These are phyloP conservation scores for Drosophila stalkeri DNA, from an alignment of 2,888 invertebrate genomes.

Conservation along the genomic window DNA sequence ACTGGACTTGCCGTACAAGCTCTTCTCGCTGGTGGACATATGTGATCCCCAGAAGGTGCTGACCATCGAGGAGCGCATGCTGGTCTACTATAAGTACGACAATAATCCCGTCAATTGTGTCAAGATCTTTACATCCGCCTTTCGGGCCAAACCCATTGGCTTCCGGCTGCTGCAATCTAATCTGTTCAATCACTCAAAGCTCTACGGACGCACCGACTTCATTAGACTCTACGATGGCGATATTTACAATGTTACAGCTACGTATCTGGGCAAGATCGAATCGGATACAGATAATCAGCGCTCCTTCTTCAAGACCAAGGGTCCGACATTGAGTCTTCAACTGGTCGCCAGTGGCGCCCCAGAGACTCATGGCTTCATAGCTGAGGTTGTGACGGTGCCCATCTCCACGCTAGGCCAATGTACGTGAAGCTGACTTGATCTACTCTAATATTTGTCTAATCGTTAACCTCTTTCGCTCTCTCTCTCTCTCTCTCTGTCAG, in stretches of 20 bases:
- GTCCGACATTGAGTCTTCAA: conserved; percentile 94
- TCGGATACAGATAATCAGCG: conserved; percentile 90
- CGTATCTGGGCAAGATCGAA: conserved; percentile 90
- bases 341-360: conserved; percentile 98
- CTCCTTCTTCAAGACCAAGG: conserved; percentile 90
- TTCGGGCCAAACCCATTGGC: conserved; percentile 94
- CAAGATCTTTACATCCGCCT: conserved; percentile 96
- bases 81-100: conserved; percentile 98
- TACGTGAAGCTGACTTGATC: conserved; percentile 85
- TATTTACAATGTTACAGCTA: conserved; percentile 93
- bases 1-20: conserved; percentile 93
- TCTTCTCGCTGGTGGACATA: conserved; percentile 97
- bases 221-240: conserved; percentile 96
- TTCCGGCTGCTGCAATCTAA: conserved; percentile 96
- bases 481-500: conserved; percentile 85
- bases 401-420: conserved; percentile 95
- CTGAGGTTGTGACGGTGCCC: conserved; percentile 97
- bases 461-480: conserved; percentile 17
- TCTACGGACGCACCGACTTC: conserved; percentile 93
- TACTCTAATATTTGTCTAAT: background rate
- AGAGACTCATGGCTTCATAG: conserved; percentile 97
- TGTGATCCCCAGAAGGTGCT: conserved; percentile 98
- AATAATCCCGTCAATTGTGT: conserved; percentile 98
- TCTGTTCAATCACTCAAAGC: conserved; percentile 94
- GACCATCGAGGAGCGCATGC: conserved; percentile 93